These are phyloP conservation scores for Aphaenogaster ashmeadi DNA, from an alignment of 1,140 invertebrate species.

Conservation along the genomic window DNA sequence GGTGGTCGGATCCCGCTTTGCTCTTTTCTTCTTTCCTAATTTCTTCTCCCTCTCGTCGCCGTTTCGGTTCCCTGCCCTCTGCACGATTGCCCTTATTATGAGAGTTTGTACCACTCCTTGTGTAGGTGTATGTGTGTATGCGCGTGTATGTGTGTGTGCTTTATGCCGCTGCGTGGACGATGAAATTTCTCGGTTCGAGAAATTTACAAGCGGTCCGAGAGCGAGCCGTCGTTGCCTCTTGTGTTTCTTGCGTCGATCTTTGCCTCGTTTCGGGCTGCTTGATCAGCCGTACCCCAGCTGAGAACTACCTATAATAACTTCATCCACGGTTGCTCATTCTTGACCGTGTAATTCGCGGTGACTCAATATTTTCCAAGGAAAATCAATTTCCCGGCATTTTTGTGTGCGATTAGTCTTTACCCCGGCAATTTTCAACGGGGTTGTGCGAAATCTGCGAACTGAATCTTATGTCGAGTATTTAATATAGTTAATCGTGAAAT, in stretches of 20 bases:
- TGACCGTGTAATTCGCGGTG: constrained; percentile 52
- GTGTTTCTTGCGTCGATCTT: constrained; percentile 26
- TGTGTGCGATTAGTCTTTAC: not conserved
- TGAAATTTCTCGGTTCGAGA: constrained; percentile 66
- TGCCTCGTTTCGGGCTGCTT: constrained; percentile 27
- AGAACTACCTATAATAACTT: constrained; percentile 51
- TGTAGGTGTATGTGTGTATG: not conserved
- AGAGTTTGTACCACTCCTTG: constrained; percentile 51
- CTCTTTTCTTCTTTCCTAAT: constrained; percentile 37
- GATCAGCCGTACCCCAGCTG: not conserved
- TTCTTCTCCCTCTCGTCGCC: constrained; percentile 22
- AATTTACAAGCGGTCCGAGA: constrained; percentile 57
- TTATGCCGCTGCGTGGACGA: constrained; percentile 40
- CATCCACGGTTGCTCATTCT: constrained; percentile 53
- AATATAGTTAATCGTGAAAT: not conserved
- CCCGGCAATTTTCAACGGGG: not conserved
- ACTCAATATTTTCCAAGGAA: constrained; percentile 54
- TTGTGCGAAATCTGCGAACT: constrained; percentile 35
- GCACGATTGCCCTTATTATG: constrained; percentile 62
- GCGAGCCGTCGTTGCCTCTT: constrained; percentile 23
- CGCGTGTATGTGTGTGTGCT: not conserved
- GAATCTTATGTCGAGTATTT: not conserved
- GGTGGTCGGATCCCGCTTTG: constrained; percentile 68
- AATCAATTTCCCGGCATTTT: constrained; percentile 54
- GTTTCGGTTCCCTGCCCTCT: constrained; percentile 13